Evolutionary conservation across 2,888 invertebrate genomes (phyloP), one percentile per base, ranked within the genome.

Genomic region (Pterostichus niger): DNA sequence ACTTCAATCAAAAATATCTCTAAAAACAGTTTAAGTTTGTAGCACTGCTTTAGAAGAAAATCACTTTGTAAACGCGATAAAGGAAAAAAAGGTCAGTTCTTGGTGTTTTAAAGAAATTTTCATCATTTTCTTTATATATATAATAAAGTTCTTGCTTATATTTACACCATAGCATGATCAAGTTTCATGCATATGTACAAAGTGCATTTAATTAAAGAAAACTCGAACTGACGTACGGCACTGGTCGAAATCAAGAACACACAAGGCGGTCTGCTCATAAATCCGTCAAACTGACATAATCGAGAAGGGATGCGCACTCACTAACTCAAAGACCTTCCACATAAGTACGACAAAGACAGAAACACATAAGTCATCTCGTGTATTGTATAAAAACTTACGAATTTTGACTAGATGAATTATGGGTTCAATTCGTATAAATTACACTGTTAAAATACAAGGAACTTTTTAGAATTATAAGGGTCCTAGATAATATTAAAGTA

Each of bases 271-370:
- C 76, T 61, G 49, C 82, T 61, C 82, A 82, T 82, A 82, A 82
- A 82, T 82, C 75, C 82, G 75, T 82, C 82, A 82, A 75, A 75
- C 75, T 82, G 82, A 82, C 81, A 81, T 81, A 81, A 81, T 81
- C 81, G 81, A 68, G 71, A 52, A 82, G 46, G 82, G 82, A 82
- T 76, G 82, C 75, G 59, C 82, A 68, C 31, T 82, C 75, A 56
- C 40, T 44, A 49, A 46, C 75, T 61, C 68, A 75, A 17, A 52
- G 31, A 11, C 11, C 31, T 15, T 52, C 75, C 40, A 35, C 33
- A 49, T 75, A 52, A 49, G 82, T 82, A 13, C 49, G 75, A 82
- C 75, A 49, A 33, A 76, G 82, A 82, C 75, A 33, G 82, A 75
- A 59, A 73, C 33, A 82, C 46, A 61, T 61, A 75, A 61, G 59